Base-by-base conservation (phyloP, 1,140 invertebrate genomes). In the Drosophila pachea region DNA sequence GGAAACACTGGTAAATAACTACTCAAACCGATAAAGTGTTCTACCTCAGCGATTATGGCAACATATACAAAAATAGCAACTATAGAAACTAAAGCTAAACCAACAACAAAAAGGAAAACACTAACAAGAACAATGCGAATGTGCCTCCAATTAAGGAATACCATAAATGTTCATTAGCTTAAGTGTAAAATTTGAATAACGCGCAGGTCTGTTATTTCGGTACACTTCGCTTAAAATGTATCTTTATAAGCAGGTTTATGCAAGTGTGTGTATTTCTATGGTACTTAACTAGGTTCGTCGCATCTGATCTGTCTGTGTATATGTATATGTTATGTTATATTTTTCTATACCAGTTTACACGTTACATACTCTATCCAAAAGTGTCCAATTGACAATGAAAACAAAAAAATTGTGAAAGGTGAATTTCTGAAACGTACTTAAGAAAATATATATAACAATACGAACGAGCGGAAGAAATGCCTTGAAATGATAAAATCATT, bases 121-220 rank as follows among this genome's bases (percentile, higher is more conserved):
- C 45, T 31, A 59, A 53, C 33, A 73, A 62, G 40, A 50, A 45
- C 1, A 52, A 52, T 31, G 49, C 33, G 22, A 56, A 9, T 45
- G 64, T 58, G 38, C 42, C 60, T 64, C 60, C 45, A 75, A 75
- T 68, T 68, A 73, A 76, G 68, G 43, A 74, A 67, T 74, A 81
- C 77, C 77, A 69, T 69, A 65, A 67, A 76, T 81, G 77, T 81
- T 81, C 77, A 82, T 76, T 68, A 76, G 73, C n/a, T 59, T 82
- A 82, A 81, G 78, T 45, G n/a, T 31, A 50, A 67, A 61, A 53
- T 55, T 72, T 78, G 56, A 81, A 69, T 67, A 14, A 60, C 49
- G 67, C 62, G 56, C 65, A 65, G 62, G 59, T 76, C 58, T 45
- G 47, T 55, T 54, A 42, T 56, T 45, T 52, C 50, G 35, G 40